Evolutionary conservation across 2,888 invertebrate genomes (phyloP).

Genomic region (Habroteleia sp.): DNA sequence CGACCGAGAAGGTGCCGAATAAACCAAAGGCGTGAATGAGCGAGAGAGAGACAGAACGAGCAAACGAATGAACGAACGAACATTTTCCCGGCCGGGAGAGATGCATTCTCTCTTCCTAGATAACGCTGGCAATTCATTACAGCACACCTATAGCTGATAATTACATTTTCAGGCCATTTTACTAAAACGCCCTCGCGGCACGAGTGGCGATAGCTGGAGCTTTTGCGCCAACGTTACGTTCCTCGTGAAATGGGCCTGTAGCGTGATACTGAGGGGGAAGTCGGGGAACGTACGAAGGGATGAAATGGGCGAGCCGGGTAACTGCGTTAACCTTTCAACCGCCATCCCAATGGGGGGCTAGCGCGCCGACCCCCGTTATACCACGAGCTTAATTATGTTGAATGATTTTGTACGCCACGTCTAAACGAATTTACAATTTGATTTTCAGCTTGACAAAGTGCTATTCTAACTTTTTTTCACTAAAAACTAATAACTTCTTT

Average conservation of each 20-base stretch:
- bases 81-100: conserved; percentile 44
- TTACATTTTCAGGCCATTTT: conserved; percentile 80
- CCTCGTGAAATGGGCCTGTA: conserved; percentile 70
- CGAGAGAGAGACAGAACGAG: conserved; percentile 4
- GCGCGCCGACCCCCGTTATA: conserved; percentile 70
- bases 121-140: conserved; percentile 79
- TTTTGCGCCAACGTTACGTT: conserved; percentile 69
- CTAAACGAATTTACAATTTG: conserved; percentile 78
- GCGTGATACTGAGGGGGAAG: conserved; percentile 52
- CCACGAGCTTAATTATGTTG: conserved; percentile 77
- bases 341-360: conserved; percentile 69
- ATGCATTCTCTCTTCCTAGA: conserved; percentile 67
- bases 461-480: too few relatives aligned
- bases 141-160: conserved; percentile 80
- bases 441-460: conserved; percentile 69
- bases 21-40: background rate
- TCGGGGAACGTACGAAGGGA: conserved; percentile 55
- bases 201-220: conserved; percentile 69
- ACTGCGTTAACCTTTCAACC: conserved; percentile 80
- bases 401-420: conserved; percentile 78
- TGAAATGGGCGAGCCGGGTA: conserved; percentile 71
- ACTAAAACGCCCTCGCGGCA: conserved; percentile 75
- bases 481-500: too few relatives aligned
- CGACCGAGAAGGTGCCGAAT: conserved; percentile 5
- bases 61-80: conserved; percentile 22